phyloP scores from a whole-genome alignment of 2,888 invertebrate genomes.

The Drosophila histrio region DNA sequence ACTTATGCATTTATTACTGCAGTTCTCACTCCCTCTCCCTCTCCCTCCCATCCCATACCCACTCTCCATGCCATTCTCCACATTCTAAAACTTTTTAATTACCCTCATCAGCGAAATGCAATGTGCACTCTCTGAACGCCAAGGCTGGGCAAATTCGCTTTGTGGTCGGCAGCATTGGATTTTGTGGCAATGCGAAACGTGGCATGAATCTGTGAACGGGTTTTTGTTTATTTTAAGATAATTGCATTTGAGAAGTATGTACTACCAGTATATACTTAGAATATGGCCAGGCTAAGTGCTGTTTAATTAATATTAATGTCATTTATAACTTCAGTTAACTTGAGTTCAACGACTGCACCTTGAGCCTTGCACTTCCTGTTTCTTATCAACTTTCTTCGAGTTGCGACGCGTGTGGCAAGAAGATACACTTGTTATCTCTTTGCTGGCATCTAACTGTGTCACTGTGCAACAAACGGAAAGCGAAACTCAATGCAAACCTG shows the following conservation, averaged over 20 bases:
- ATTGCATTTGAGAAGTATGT: constrained; percentile 53
- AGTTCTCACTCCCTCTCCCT: not conserved
- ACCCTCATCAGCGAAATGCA: constrained; percentile 77
- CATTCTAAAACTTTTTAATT: constrained; percentile 72
- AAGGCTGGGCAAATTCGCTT: constrained; percentile 6
- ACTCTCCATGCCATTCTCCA: constrained; percentile 6
- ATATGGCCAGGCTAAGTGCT: constrained; percentile 5
- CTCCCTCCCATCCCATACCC: not conserved
- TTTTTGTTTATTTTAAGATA: constrained; percentile 52
- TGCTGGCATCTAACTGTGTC: constrained; percentile 69
- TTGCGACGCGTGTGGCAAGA: constrained; percentile 15
- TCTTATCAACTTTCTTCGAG: not conserved
- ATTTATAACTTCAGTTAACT: constrained; percentile 23
- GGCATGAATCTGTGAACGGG: constrained; percentile 27
- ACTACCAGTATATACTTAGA: not conserved
- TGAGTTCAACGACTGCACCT: constrained; percentile 69
- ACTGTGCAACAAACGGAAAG: constrained; percentile 70
- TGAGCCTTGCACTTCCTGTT: constrained; percentile 76
- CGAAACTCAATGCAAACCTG: constrained; percentile 66
- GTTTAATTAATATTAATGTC: constrained; percentile 63
- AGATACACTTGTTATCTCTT: constrained; percentile 49
- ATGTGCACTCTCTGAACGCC: constrained; percentile 33
- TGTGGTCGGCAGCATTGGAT: constrained; percentile 35
- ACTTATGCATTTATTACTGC: constrained; percentile 51
- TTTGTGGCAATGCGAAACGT: constrained; percentile 19